Percentiles rank a stretch among this genome's conserved stretches.
phyloP scores from a whole-genome alignment of 2,888 invertebrate species.

The Tipula confusa region DNA sequence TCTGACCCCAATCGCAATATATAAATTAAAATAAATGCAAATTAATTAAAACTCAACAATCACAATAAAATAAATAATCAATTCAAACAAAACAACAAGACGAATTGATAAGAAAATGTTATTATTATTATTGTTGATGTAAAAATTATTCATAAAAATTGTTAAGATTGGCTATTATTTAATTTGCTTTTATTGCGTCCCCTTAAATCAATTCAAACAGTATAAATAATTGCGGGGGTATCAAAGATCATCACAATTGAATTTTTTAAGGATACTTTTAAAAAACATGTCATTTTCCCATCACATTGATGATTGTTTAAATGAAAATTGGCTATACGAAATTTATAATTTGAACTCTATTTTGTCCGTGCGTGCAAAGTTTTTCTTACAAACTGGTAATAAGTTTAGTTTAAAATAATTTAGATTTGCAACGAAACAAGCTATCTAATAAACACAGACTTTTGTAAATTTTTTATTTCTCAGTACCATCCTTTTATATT shows the following conservation, averaged over 20 bases:
- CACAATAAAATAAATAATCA: conserved; percentile 13
- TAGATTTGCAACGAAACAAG: too few relatives aligned
- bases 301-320: neutral
- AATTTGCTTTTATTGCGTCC: neutral
- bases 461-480: neutral
- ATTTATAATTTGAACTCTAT: too few relatives aligned
- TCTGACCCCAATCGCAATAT: neutral
- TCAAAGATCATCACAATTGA: neutral
- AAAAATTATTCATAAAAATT: neutral
- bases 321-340: neutral
- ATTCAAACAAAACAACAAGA: neutral
- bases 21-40: neutral
- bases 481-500: neutral
- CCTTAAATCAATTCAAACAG: neutral
- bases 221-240: neutral
- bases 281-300: conserved; percentile 3
- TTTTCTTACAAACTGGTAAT: too few relatives aligned
- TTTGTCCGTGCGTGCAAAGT: too few relatives aligned
- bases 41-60: neutral
- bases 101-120: neutral
- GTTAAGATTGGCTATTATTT: neutral
- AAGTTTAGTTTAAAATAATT: too few relatives aligned
- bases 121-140: neutral
- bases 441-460: neutral
- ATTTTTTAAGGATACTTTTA: neutral